Evolutionary conservation across 2,113 vertebrate species (phyloP), one percentile per base, ranked within the genome.

Genomic region (Andinoacara biseriatus): DNA sequence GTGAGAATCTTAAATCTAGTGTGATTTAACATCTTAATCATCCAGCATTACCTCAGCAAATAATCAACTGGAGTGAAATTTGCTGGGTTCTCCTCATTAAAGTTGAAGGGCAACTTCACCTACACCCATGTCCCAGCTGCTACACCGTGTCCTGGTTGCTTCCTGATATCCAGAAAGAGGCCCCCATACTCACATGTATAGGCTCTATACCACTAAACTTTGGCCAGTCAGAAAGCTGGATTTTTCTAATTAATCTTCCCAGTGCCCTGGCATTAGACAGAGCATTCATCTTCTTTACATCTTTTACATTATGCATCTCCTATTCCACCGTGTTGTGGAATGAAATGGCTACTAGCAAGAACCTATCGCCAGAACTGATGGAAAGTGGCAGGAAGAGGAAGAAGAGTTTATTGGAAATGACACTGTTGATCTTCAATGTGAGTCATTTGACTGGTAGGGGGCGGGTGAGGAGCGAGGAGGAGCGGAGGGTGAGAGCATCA

Each of bases 401-500:
- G 85, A 93, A 72, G 86, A 86, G 86, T 94, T 93, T 91, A 95
- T 95, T 95, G 93, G 89, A 88, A 94, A 94, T 88, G 92, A 94
- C 95, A 93, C 90, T 93, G 93, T 93, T 94, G 94, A 94, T 95
- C 94, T 93, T 95, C 87, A 87, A 76, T 60, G 90, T 90, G 94
- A 95, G 91, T 95, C 93, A 94, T 94, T 94, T 94, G 92, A 94
- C 92, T 92, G 84, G 90, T 86, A 67, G 76, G 90, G 88, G 85
- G 81, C 1, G 43, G 87, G 84, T 29, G 69, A 81, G 77, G 85
- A 83, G 82, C 7, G 67, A 80, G 83, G 76, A 82, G 80, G 84
- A 83, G 83, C 4, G 74, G 76, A 82, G 82, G 87, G 88, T 60
- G 78, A 80, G 83, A 90, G 91, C 90, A 58, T 94, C 95, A 95